Evolutionary conservation across 2,888 invertebrate genomes (phyloP), one percentile per base, ranked within the genome.

Genomic region (Ommatoiulus sabulosus): DNA sequence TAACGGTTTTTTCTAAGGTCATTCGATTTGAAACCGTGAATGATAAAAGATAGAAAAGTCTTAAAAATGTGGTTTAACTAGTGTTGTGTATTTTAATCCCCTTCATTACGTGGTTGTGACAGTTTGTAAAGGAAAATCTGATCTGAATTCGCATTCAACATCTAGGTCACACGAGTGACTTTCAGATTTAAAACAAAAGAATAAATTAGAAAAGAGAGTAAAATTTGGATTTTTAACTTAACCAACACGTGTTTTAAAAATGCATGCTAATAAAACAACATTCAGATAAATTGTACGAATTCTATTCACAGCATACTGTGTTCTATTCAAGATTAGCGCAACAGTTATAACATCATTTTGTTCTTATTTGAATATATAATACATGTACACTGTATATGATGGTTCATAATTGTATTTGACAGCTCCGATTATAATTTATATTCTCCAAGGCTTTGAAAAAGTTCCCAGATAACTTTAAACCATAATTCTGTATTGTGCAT

Each of bases 141-240:
- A 80, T 80, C 35, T 80, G 15, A 80, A 80, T 80, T 80, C 12
- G 3, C 80, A 35, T 80, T 80, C 12, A 35, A 80, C 80, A 80
- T 80, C 15, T 80, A 80, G 80, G 80, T 80, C 80, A 80, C 10
- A 80, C 80, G 12, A 80, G 35, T 80, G 80, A 80, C 80, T 80
- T 80, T 80, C 80, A 80, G 4, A 80, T 35, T 8, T 80, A 80
- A 80, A n/a, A n/a, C 35, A 80, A 35, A 35, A 80, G 80, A 80
- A 35, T 80, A 35, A 35, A 3, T 80, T 80, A 35, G 35, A 80
- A 35, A 80, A 80, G 3, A 3, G 12, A 35, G 35, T 15, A 52
- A 52, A 52, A 35, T 3, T 8, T 52, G 12, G 1, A 24, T 35
- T 80, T 35, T 43, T 35, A 72, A 72, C 8, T 72, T 20, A 63